A percentile compares a stretch with the other conserved stretches of the same genome.
Conservation (phyloP, 53 echinoderm and acorn worm genomes). For the Holothuria leucospilota region DNA sequence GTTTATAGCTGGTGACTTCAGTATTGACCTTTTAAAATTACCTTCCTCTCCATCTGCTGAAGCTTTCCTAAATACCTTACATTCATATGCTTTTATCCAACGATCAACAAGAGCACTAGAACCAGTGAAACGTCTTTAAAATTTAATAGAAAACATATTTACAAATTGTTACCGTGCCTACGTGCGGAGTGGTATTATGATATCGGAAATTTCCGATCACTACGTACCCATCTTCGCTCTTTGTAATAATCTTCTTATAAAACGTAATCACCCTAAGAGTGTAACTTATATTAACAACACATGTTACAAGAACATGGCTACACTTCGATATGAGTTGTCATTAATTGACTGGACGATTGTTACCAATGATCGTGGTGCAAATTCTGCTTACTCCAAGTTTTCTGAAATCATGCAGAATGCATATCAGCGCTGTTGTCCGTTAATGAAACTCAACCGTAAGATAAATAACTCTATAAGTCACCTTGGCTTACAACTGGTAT, state of each 20-base stretch:
- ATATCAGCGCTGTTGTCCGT: too few relatives aligned
- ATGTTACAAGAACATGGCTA: constrained; percentile 15
- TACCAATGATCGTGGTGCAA: constrained; percentile 28
- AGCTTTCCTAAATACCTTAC: neutral
- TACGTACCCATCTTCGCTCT: neutral
- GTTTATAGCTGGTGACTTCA: neutral
- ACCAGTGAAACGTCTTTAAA: neutral
- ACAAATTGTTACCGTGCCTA: neutral
- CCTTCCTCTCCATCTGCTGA: neutral
- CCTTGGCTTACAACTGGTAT: too few relatives aligned
- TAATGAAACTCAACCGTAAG: too few relatives aligned
- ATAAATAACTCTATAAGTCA: too few relatives aligned
- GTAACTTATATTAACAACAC: constrained; percentile 16
- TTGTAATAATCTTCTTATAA: constrained; percentile 14
- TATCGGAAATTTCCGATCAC: constrained; percentile 17
- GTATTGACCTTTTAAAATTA: constrained; percentile 2
- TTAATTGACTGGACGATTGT: constrained; percentile 29
- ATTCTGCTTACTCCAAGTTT: constrained; percentile 6
- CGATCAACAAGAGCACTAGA: neutral
- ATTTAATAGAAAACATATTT: neutral
- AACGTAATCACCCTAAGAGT: neutral
- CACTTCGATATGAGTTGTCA: constrained; percentile 12
- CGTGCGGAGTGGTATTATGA: constrained; percentile 19
- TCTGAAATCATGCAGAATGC: too few relatives aligned
- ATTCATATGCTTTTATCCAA: constrained; percentile 1